Base-by-base conservation (phyloP, 2,888 invertebrate species). In the Trissolcus japonicus region DNA sequence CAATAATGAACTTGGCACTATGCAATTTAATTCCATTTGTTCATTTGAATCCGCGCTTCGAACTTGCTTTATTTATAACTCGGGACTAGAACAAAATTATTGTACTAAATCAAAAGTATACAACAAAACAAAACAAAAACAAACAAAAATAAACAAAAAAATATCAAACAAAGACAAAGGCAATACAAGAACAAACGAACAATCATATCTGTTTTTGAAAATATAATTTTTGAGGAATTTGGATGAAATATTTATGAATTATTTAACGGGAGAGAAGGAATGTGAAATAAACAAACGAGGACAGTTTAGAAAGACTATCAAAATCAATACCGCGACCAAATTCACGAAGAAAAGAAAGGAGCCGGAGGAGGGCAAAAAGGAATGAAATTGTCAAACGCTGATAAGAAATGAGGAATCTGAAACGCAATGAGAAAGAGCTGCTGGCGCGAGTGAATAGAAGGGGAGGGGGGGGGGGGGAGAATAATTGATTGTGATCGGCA, bases 1-100 rank as follows among this genome's bases (percentile, higher is more conserved):
- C 74, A 74, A 74, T 74, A 74, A 74, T 74, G 74, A 74, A 74
- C 74, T 74, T 74, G 61, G 61, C 62, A 67, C 74, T 67, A 40
- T 67, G 67, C 74, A 74, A 62, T 62, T 73, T 61, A 60, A 73
- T 73, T 73, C 56, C 61, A 56, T 61, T 66, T 61, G 73, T 73
- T 61, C 66, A 61, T 61, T 61, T 56, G 66, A 67, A 61, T 73
- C 73, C 1, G 51, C 51, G 50, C 4, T 35, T 46, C 60, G 57
- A 9, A 57, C 57, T 41, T 43, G 63, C 19, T 72, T 72, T 72
- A 59, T 53, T 71, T 56, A 54, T 65, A 57, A 65, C 72, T 35
- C 57, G 0, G 35, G 9, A 29, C 7, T 9, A 35, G 35, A 29
- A 35, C 7, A 35, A 11, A 35, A 35, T 11, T 11, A 35, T 35